Evolutionary conservation across 2,113 vertebrate species (phyloP).

Genomic region (Cichladusa arquata): DNA sequence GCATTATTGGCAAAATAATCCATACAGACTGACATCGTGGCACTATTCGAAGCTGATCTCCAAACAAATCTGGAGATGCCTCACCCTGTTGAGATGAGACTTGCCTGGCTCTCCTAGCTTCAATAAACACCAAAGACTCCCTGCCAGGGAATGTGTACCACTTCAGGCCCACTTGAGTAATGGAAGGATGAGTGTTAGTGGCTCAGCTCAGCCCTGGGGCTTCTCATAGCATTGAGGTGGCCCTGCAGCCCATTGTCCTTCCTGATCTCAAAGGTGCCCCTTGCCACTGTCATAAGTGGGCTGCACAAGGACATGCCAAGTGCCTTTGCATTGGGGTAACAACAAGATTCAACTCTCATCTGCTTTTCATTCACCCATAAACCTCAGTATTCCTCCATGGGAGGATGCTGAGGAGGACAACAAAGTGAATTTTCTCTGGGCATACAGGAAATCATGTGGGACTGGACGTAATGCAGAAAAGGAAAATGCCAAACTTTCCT

Average conservation of each 20-base stretch:
- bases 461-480: background rate
- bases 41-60: background rate
- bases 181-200: background rate
- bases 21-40: background rate
- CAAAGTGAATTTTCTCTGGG: background rate
- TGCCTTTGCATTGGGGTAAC: background rate
- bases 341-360: background rate
- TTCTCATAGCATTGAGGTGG: background rate
- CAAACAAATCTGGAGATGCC: background rate
- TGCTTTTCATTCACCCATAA: background rate
- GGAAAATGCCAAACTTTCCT: background rate
- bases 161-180: background rate
- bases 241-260: background rate
- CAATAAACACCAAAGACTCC: background rate
- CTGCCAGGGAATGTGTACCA: accelerated
- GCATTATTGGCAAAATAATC: background rate
- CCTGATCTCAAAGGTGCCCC: background rate
- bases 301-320: background rate
- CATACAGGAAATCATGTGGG: background rate
- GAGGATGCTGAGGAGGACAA: background rate
- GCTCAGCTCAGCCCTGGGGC: background rate
- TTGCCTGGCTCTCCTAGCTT: background rate
- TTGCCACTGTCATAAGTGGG: background rate
- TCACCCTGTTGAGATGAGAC: background rate
- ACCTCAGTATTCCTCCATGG: background rate